Conservation (phyloP, 2,888 invertebrate genomes). For the Peribatodes rhomboidaria region DNA sequence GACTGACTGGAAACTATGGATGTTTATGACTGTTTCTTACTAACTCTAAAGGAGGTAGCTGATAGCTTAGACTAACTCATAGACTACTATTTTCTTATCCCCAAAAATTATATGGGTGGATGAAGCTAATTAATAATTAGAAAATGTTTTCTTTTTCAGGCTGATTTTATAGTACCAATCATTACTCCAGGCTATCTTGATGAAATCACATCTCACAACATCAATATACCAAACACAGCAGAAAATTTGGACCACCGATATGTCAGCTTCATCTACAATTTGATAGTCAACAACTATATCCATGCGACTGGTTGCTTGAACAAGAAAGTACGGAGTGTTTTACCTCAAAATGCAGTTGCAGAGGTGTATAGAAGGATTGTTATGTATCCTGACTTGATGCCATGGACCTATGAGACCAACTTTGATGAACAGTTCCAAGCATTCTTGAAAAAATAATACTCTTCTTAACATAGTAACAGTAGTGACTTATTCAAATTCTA, state of each 20-base stretch:
- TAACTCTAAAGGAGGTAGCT: too few species aligned
- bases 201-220: constrained; percentile 71
- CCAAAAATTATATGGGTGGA: too few species aligned
- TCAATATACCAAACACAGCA: constrained; percentile 69
- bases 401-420: constrained; percentile 79
- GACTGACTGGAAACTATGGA: too few species aligned
- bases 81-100: too few species aligned
- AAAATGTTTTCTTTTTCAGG: constrained; percentile 65
- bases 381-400: constrained; percentile 79
- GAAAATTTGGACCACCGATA: constrained; percentile 82
- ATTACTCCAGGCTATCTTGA: constrained; percentile 82
- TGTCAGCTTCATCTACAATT: constrained; percentile 80
- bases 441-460: constrained; percentile 62
- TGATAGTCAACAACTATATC: constrained; percentile 79
- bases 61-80: too few species aligned
- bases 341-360: constrained; percentile 71
- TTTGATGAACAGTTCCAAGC: constrained; percentile 80
- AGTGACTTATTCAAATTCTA: background rate
- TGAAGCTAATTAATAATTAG: too few species aligned
- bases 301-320: constrained; percentile 80
- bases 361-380: constrained; percentile 68
- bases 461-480: background rate
- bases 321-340: constrained; percentile 80
- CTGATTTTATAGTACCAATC: constrained; percentile 85
- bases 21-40: too few species aligned